These are phyloP conservation scores for Ommatoiulus sabulosus DNA, from an alignment of 2,888 invertebrate species.

Conservation along the genomic window DNA sequence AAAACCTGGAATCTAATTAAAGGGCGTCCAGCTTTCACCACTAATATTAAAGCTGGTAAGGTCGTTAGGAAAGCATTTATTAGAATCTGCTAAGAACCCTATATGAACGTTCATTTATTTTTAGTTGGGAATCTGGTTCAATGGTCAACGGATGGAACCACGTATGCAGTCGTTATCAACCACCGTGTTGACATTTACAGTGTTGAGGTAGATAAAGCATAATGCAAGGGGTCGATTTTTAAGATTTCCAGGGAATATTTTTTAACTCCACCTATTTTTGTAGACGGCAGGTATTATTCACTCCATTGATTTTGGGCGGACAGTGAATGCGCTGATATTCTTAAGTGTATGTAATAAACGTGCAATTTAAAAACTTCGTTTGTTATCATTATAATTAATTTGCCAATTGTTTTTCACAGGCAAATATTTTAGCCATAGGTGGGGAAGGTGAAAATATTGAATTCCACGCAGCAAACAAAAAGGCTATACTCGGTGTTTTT, in stretches of 20 bases:
- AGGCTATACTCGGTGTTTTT: conserved; percentile 71
- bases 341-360: conserved; percentile 68
- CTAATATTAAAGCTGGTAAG: conserved; percentile 81
- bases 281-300: conserved; percentile 79
- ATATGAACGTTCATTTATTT: conserved; percentile 60
- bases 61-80: conserved; percentile 60
- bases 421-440: conserved; percentile 76
- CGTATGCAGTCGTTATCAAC: conserved; percentile 81
- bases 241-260: not conserved
- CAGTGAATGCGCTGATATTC: conserved; percentile 80
- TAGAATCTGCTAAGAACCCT: conserved; percentile 58
- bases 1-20: conserved; percentile 95
- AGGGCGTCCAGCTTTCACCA: conserved; percentile 88
- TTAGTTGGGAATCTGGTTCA: conserved; percentile 69
- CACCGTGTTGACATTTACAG: conserved; percentile 83
- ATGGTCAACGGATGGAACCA: conserved; percentile 83
- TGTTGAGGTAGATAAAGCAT: conserved; percentile 69
- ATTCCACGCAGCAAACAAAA: conserved; percentile 69
- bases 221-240: not conserved
- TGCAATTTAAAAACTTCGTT: not conserved
- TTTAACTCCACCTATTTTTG: conserved; percentile 56
- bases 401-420: conserved; percentile 64
- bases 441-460: conserved; percentile 80
- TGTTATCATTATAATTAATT: conserved; percentile 47
- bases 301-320: conserved; percentile 76